phyloP scores from a whole-genome alignment of 2,113 vertebrate species.

The Phaetusa simplex region DNA sequence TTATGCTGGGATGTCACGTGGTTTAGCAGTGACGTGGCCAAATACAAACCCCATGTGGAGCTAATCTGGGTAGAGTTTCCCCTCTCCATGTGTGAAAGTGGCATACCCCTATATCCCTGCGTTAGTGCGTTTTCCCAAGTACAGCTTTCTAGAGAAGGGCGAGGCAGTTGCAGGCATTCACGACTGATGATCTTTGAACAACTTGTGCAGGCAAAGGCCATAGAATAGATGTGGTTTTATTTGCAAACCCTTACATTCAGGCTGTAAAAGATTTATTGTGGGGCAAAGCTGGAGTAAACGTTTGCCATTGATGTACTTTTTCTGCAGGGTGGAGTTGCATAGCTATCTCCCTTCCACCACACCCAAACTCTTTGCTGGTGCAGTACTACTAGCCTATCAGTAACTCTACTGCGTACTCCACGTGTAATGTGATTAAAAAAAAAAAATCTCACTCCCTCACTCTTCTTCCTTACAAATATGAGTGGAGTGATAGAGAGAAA shows the following conservation, averaged over 20 bases:
- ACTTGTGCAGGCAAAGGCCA: not conserved
- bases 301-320: not conserved
- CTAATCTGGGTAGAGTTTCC: not conserved
- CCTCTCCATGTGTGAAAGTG: not conserved
- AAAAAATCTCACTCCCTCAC: not conserved
- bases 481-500: not conserved
- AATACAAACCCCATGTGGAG: not conserved
- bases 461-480: not conserved
- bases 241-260: not conserved
- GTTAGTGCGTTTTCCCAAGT: not conserved
- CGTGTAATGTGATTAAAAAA: not conserved
- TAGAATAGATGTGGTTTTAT: not conserved
- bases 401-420: not conserved
- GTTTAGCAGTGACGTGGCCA: not conserved
- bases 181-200: not conserved
- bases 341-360: not conserved
- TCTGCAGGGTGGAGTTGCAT: not conserved
- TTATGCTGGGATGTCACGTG: not conserved
- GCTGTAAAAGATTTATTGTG: not conserved
- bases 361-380: not conserved
- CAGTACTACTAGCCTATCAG: not conserved
- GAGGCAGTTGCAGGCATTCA: not conserved
- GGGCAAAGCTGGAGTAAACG: not conserved
- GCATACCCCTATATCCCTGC: not conserved
- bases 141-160: not conserved